Percentiles rank a stretch among this genome's conserved stretches.
Evolutionary conservation across 2,797 vertebrate species (phyloP).

Genomic region (Argentina silus): DNA sequence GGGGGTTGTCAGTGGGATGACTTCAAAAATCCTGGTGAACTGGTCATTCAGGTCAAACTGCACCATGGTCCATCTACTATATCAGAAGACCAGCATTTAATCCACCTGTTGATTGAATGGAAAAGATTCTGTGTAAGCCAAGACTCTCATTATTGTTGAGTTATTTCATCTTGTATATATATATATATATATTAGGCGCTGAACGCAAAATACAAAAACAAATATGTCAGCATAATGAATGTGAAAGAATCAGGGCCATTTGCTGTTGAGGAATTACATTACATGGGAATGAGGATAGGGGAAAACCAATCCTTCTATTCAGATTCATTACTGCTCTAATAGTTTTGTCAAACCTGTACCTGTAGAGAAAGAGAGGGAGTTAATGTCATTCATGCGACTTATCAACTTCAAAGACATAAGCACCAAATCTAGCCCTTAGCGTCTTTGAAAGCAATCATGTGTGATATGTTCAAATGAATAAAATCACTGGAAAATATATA

Average conservation of each 20-base stretch:
- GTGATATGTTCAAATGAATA: not conserved
- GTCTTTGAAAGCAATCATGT: too few species aligned
- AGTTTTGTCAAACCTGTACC: constrained; percentile 12
- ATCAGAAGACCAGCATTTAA: too few species aligned
- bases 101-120: too few species aligned
- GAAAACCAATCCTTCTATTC: constrained; percentile 28
- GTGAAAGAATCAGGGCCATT: constrained; percentile 29
- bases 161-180: not conserved
- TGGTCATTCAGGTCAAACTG: constrained; percentile 21
- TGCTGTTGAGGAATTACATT: constrained; percentile 35
- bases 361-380: not conserved
- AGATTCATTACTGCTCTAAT: constrained; percentile 19
- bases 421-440: not conserved
- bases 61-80: too few species aligned
- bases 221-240: constrained; percentile 37
- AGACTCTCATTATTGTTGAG: too few species aligned
- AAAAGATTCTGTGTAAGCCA: too few species aligned
- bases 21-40: constrained; percentile 7
- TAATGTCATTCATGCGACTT: not conserved
- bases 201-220: not conserved
- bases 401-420: not conserved
- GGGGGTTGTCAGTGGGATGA: not conserved
- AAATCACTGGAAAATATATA: too few species aligned
- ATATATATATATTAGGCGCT: too few species aligned
- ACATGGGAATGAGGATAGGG: constrained; percentile 53